Evolutionary conservation across 2,797 vertebrate genomes (phyloP).

Genomic region (Bovichtus variegatus): DNA sequence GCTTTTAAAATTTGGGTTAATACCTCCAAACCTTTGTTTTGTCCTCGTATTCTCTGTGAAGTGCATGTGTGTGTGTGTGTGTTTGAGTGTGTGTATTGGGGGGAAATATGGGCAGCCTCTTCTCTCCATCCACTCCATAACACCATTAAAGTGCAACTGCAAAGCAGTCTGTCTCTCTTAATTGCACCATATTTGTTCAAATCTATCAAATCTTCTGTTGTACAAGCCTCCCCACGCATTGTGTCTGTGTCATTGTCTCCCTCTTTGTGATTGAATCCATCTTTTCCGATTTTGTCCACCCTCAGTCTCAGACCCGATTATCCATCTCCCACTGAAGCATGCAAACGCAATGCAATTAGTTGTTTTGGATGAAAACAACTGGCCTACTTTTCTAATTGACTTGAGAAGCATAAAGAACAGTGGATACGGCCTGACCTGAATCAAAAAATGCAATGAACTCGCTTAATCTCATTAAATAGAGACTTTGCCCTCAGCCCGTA

Average conservation of each 20-base stretch:
- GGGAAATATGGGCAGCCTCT: conserved; percentile 1
- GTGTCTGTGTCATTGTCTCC: not conserved
- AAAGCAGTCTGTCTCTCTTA: not conserved
- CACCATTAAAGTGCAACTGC: conserved; percentile 6
- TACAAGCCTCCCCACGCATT: not conserved
- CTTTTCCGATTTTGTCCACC: not conserved
- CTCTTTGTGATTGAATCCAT: conserved; percentile 6
- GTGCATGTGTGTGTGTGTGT: conserved; percentile 23
- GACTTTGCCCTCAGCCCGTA: not conserved
- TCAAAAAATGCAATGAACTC: conserved; percentile 26
- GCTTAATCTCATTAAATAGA: conserved; percentile 10
- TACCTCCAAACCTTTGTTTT: conserved; percentile 71
- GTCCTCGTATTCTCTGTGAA: conserved; percentile 44
- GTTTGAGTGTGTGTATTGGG: conserved; percentile 17
- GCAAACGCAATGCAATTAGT: conserved; percentile 46
- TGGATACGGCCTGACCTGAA: conserved; percentile 51
- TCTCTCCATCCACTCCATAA: not conserved
- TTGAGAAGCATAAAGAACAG: conserved; percentile 23
- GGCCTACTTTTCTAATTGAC: conserved; percentile 67
- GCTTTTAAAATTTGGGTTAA: conserved; percentile 82
- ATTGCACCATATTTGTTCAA: not conserved
- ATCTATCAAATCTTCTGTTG: not conserved
- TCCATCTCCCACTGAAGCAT: conserved; percentile 36
- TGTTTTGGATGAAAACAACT: conserved; percentile 50
- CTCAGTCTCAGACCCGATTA: conserved; percentile 4